Evolutionary conservation across 2,113 vertebrate genomes (phyloP).

Genomic region (Urocolius indicus): DNA sequence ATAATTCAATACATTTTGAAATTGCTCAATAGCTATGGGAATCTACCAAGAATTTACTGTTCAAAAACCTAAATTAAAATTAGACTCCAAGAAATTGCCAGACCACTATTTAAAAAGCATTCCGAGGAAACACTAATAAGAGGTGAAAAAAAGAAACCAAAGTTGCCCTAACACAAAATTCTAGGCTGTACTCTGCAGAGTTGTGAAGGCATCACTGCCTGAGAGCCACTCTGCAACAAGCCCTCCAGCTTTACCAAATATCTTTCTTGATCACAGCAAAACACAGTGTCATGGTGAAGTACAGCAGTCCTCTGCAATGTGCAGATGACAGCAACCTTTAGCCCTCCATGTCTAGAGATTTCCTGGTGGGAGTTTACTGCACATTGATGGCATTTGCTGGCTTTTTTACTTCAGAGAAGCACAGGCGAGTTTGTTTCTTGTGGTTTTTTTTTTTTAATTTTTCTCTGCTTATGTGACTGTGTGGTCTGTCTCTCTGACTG

Average conservation of each 20-base stretch:
- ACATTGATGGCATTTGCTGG: background rate
- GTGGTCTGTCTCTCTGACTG: background rate
- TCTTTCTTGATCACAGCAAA: background rate
- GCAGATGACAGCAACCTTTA: background rate
- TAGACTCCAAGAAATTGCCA: background rate
- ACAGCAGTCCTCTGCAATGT: accelerated
- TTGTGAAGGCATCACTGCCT: accelerated
- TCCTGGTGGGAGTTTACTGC: background rate
- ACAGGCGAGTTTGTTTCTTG: background rate
- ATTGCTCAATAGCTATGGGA: background rate
- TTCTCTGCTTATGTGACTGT: background rate
- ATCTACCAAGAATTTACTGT: background rate
- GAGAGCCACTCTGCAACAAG: accelerated
- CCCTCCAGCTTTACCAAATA: background rate
- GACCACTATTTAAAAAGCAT: background rate
- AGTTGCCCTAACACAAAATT: background rate
- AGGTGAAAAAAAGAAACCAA: background rate
- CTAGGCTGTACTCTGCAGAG: background rate
- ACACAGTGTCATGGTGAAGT: background rate
- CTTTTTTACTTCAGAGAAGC: background rate
- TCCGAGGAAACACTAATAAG: background rate
- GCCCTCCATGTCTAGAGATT: background rate
- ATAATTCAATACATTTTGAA: background rate
- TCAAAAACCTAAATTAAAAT: background rate
- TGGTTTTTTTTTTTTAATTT: background rate